Base-by-base conservation (phyloP, 2,888 invertebrate genomes). In the Mythimna vitellina region DNA sequence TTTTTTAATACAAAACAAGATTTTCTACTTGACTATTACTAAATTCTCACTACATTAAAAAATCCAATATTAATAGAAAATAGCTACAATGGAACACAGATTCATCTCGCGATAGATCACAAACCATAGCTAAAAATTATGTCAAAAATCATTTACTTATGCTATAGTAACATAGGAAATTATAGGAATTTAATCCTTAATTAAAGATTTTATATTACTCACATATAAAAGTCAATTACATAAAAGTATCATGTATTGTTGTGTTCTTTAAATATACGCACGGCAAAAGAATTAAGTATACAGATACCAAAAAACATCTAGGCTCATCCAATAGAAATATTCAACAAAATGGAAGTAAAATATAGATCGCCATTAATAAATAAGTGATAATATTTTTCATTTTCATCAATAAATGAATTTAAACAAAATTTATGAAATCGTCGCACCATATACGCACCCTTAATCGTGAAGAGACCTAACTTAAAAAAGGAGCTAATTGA, bases 71-170 rank as follows among this genome's bases (percentile, higher is more conserved):
- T 57, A 73, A 67, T 81, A 80, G 75, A 81, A 83, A 80, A 81
- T 78, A 71, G 76, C 66, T 84, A 80, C 74, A 79, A 80, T 78
- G 38, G 80, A 86, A 86, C 81, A 85, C 85, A 81, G 83, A 74
- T 70, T 72, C 10, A 69, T 78, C 62, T 78, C 46, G 61, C 63
- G 35, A 78, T 72, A 61, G 66, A 54, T 67, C 72, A 75, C 62
- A 80, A 71, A 73, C 65, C 60, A 79, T 76, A 51, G 46, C 46
- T 46, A 17, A 20, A 46, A 71, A 53, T 71, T 73, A 67, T 42
- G 60, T 38, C 73, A 76, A 79, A 46, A 82, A 73, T 75, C 71
- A 65, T 65, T 82, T 75, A 85, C 63, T 62, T 69, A 76, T 65
- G 51, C 72, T 60, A 70, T 61, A 62, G 25, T 25, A n/a, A n/a